Conservation (phyloP, 1,140 invertebrate genomes). For the Ceratosolen solmsi region DNA sequence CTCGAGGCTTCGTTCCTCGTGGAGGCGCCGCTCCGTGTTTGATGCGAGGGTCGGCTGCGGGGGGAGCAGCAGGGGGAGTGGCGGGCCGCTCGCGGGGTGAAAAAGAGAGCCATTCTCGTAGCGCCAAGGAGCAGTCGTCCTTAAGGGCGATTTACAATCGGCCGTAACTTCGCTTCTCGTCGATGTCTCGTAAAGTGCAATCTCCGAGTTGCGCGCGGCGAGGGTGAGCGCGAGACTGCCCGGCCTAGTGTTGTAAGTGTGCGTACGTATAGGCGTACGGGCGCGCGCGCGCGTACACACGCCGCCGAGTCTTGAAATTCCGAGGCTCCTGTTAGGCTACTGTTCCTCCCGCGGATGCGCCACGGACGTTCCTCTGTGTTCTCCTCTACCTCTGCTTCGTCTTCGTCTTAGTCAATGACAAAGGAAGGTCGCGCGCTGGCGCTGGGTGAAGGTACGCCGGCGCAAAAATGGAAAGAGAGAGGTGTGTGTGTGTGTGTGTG, state of each 20-base stretch:
- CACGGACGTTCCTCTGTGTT: no score
- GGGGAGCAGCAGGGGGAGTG: no score
- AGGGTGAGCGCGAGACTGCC: constrained; percentile 1
- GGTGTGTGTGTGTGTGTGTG: no score
- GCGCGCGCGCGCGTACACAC: background rate
- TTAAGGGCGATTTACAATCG: constrained; percentile 53
- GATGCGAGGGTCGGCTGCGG: background rate
- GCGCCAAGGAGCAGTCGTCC: constrained; percentile 37
- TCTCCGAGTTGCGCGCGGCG: constrained; percentile 20
- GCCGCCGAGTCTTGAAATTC: constrained; percentile 30
- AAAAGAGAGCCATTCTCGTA: constrained; percentile 29
- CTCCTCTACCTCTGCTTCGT: no score
- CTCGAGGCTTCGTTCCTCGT: no score
- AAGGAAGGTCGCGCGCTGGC: constrained; percentile 6
- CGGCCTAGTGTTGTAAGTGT: no score
- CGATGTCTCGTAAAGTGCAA: constrained; percentile 53
- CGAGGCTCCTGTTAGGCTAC: constrained; percentile 3
- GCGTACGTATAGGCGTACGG: no score
- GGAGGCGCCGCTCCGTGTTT: no score
- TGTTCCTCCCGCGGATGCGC: constrained; percentile 7
- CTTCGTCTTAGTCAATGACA: constrained; percentile 23
- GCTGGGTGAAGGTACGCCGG: background rate
- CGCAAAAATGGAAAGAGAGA: background rate
- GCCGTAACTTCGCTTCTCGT: constrained; percentile 47
- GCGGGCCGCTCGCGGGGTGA: background rate